Conservation (phyloP, 2,888 invertebrate genomes). For the Shargacucullia verbasci region DNA sequence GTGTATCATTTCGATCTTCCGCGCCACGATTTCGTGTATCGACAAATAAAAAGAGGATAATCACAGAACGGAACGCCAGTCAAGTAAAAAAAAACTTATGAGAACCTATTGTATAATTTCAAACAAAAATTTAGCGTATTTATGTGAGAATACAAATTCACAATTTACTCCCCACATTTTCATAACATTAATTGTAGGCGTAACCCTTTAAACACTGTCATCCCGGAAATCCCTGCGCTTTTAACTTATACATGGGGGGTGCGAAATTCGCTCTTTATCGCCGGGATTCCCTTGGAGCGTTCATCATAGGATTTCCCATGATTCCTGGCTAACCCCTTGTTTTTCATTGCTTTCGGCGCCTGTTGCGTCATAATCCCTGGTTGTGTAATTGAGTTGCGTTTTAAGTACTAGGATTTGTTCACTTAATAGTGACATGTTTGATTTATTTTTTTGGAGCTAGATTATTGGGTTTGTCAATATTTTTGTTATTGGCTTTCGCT, state of each 20-base stretch:
- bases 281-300: slow-evolving; percentile 78
- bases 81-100: no score
- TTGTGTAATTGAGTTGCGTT: slow-evolving; percentile 17
- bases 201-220: slow-evolving; percentile 55
- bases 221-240: slow-evolving; percentile 79
- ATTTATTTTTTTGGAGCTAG: slow-evolving; percentile 10
- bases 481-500: slow-evolving; percentile 1
- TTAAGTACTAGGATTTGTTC: slow-evolving; percentile 13
- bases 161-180: no score
- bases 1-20: no score
- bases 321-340: slow-evolving; percentile 66
- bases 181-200: slow-evolving; percentile 15
- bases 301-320: slow-evolving; percentile 84
- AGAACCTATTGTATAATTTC: no score
- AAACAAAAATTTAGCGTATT: no score
- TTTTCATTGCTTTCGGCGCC: slow-evolving; percentile 71
- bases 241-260: slow-evolving; percentile 68
- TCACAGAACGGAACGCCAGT: no score
- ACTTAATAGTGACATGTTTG: slow-evolving; percentile 6
- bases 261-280: slow-evolving; percentile 67
- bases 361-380: slow-evolving; percentile 62
- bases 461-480: not conserved
- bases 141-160: no score
- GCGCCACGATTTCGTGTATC: no score
- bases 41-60: no score